Evolutionary conservation across 2,888 invertebrate genomes (phyloP), one percentile per base, ranked within the genome.

Genomic region (Plutella xylostella): DNA sequence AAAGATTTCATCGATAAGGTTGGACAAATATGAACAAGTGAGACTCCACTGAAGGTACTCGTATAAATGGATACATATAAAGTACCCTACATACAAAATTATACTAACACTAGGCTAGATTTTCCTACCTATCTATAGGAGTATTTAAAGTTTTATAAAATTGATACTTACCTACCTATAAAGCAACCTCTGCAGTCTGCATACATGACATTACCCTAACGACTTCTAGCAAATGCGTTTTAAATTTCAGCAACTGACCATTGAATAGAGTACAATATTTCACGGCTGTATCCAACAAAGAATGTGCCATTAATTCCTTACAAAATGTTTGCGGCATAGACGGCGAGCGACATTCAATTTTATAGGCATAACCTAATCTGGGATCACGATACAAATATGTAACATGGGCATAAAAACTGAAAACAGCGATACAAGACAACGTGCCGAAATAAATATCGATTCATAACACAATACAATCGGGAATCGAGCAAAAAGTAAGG

Each of bases 401-500:
- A 66, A 63, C 58, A 65, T 60, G 59, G 63, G 61, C 62, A 68
- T 66, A 74, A 72, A 70, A 73, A 70, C 22, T 18, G 33, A 43
- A 19, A 25, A 31, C 63, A 59, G 54, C 57, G 57, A 54, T 55
- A 59, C 60, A 61, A 62, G 63, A 68, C 63, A 66, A 64, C 39
- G 40, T 18, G 45, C 66, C 71, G 69, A 76, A 76, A 78, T 74
- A 75, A 73, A 77, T 78, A 74, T 75, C 72, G 72, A 74, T 71
- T 76, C 70, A 75, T 80, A 77, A 77, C 68, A 77, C 79, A 82
- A 80, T 82, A 76, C 77, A 79, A 80, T 79, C 75, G 64, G 59
- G 55, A 70, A 79, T 78, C 78, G 72, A 68, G 66, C 65, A 74
- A 77, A 64, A 66, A 65, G 72, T 68, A 66, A 69, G 68, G 72